phyloP scores from a whole-genome alignment of 2,797 vertebrate genomes.

The Peromyscus aztecus region DNA sequence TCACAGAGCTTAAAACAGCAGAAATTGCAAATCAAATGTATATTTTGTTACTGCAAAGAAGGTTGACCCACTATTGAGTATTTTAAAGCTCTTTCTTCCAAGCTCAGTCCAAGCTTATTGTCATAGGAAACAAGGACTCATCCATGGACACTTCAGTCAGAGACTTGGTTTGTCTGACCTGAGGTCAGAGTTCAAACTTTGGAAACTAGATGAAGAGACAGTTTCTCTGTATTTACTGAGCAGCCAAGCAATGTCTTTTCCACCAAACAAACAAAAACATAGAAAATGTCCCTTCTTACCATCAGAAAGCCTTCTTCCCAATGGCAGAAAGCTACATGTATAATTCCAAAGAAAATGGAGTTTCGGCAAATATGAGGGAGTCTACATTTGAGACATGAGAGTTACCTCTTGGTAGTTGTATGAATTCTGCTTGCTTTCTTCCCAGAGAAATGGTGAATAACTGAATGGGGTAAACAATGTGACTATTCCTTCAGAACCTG shows the following conservation, averaged over 20 bases:
- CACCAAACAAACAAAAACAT: not conserved
- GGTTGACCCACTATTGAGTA: not conserved
- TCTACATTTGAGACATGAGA: not conserved
- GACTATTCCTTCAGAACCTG: not conserved
- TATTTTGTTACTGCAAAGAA: not conserved
- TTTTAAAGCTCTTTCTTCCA: not conserved
- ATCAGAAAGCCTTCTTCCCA: not conserved
- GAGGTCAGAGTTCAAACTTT: not conserved
- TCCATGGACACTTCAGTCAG: not conserved
- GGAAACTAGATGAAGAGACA: not conserved
- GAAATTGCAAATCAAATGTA: not conserved
- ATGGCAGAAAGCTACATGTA: not conserved
- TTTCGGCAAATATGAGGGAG: not conserved
- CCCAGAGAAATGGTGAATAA: not conserved
- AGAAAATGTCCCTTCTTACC: not conserved
- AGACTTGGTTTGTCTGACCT: not conserved
- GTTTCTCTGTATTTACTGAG: not conserved
- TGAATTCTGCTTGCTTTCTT: not conserved
- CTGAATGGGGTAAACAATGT: not conserved
- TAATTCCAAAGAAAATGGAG: not conserved
- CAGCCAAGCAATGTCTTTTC: accelerated
- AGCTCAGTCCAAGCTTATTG: not conserved
- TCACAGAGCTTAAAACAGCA: not conserved
- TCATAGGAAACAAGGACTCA: not conserved
- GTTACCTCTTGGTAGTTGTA: not conserved